phyloP scores from a whole-genome alignment of 2,113 vertebrate genomes.

The Leucopternis melanops region DNA sequence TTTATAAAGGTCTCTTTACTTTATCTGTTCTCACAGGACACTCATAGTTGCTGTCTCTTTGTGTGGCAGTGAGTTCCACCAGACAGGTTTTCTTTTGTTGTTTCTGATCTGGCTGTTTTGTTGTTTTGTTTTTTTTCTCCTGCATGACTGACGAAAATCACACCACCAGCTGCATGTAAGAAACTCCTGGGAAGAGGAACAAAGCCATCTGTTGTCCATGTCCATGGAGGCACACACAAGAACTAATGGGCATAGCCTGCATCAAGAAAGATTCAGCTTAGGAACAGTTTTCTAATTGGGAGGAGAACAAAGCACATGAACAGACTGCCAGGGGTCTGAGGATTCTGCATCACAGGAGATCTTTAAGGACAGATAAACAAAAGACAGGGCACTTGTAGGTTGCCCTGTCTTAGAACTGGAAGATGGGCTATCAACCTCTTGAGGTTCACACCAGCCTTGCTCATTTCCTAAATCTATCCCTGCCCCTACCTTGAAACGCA shows the following conservation, averaged over 20 bases:
- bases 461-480: neutral
- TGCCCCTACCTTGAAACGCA: neutral
- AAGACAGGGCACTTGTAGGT: neutral
- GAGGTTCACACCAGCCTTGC: neutral
- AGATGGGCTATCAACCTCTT: neutral
- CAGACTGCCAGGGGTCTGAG: neutral
- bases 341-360: neutral
- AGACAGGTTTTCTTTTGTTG: neutral
- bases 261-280: neutral
- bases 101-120: neutral
- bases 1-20: neutral
- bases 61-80: neutral
- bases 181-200: neutral
- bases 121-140: neutral
- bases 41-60: neutral
- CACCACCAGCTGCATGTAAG: neutral
- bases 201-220: neutral
- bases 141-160: neutral
- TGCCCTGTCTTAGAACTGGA: neutral
- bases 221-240: neutral
- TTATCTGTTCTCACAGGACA: neutral
- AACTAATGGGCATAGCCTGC: neutral
- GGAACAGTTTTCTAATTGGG: neutral
- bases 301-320: neutral
- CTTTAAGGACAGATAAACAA: neutral